phyloP scores from a whole-genome alignment of 2,888 invertebrate species.

The Euclidia mi region DNA sequence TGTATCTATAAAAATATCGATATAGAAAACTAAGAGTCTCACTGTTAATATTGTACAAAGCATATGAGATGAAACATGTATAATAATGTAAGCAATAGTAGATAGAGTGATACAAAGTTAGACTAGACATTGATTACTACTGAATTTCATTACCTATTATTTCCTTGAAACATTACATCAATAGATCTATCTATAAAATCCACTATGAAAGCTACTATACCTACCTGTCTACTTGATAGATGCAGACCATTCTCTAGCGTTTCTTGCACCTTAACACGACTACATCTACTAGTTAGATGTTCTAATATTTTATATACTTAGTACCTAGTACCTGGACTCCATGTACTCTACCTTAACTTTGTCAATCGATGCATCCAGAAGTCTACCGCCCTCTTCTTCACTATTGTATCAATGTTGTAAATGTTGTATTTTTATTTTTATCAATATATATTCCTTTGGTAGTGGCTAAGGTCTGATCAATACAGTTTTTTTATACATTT shows the following conservation, averaged over 20 bases:
- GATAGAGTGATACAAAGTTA: constrained; percentile 35
- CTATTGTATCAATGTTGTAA: constrained; percentile 90
- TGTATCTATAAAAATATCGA: constrained; percentile 4
- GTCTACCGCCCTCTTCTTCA: constrained; percentile 89
- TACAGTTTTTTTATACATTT: constrained; percentile 31
- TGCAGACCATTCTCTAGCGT: constrained; percentile 73
- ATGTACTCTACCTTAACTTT: constrained; percentile 63
- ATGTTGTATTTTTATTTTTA: constrained; percentile 59
- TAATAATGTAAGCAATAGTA: constrained; percentile 15
- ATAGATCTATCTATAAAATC: constrained; percentile 57
- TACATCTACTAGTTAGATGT: constrained; percentile 58
- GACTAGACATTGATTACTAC: constrained; percentile 40
- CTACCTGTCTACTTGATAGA: constrained; percentile 60
- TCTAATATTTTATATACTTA: constrained; percentile 43
- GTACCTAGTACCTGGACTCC: constrained; percentile 52
- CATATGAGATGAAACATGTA: not conserved
- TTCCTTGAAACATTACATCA: constrained; percentile 40
- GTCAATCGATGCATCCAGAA: constrained; percentile 82
- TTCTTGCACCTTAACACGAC: constrained; percentile 72
- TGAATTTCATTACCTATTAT: constrained; percentile 31
- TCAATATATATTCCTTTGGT: constrained; percentile 51
- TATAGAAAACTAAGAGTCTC: constrained; percentile 26
- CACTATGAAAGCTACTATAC: constrained; percentile 51
- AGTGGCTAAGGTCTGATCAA: constrained; percentile 59
- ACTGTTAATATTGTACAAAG: constrained; percentile 10